phyloP scores from a whole-genome alignment of 2,888 invertebrate species.

The Drosophila parthenogenetica region DNA sequence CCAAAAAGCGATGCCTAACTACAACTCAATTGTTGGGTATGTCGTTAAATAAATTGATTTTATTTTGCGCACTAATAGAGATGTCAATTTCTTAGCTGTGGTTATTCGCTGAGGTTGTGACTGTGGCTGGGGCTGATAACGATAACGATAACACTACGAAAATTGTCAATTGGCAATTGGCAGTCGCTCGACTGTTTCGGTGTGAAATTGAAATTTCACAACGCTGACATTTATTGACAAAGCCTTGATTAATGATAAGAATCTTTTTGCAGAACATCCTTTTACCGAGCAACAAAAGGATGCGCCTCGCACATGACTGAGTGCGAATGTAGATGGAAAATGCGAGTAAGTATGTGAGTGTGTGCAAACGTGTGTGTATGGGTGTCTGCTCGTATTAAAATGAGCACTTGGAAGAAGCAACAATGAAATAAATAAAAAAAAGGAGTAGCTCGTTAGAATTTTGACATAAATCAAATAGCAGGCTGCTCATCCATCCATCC shows the following conservation, averaged over 20 bases:
- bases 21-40: neutral
- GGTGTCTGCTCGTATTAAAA: conserved; percentile 45
- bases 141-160: conserved; percentile 57
- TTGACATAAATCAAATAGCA: conserved; percentile 85
- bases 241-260: conserved; percentile 84
- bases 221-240: conserved; percentile 85
- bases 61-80: conserved; percentile 49
- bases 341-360: conserved; percentile 6
- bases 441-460: conserved; percentile 79
- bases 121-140: conserved; percentile 43
- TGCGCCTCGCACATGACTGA: conserved; percentile 53
- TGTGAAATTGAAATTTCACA: conserved; percentile 84
- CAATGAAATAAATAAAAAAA: conserved; percentile 25
- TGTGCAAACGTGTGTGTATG: conserved; percentile 19
- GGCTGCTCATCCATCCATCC: conserved; percentile 72
- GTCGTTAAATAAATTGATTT: conserved; percentile 3
- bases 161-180: conserved; percentile 67
- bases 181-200: conserved; percentile 56
- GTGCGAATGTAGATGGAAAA: conserved; percentile 1
- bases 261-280: conserved; percentile 57
- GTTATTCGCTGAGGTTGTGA: conserved; percentile 4
- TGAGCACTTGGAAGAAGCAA: conserved; percentile 32
- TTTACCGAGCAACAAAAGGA: conserved; percentile 50
- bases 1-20: too few species aligned
- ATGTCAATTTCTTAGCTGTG: conserved; percentile 59